These are phyloP conservation scores for Microcebus jonahi DNA, from an alignment of 2,113 vertebrate species.

Conservation along the genomic window DNA sequence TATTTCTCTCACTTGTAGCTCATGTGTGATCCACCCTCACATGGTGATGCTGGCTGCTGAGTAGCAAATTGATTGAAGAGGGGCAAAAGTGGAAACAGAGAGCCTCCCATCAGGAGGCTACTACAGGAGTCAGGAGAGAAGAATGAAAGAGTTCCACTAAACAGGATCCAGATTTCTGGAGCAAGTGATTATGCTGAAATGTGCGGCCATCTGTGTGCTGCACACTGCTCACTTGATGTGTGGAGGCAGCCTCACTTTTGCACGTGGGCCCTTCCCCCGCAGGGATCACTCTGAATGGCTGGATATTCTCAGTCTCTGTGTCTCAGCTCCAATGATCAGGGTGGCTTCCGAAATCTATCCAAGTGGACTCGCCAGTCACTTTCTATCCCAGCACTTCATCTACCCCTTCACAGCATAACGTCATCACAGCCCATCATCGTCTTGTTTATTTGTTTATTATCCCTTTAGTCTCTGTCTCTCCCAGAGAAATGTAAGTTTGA, in stretches of 20 bases:
- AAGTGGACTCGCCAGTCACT: fast-evolving
- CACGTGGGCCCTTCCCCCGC: fast-evolving
- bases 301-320: not conserved
- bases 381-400: not conserved
- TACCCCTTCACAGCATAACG: not conserved
- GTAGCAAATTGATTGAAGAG: not conserved
- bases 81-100: not conserved
- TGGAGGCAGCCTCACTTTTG: not conserved
- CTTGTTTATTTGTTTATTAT: not conserved
- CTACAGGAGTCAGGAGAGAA: not conserved
- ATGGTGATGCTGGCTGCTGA: not conserved
- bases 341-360: not conserved
- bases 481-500: not conserved
- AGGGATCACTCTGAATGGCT: not conserved
- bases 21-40: not conserved
- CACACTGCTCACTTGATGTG: fast-evolving
- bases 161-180: not conserved
- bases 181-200: not conserved
- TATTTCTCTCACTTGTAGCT: not conserved
- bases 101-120: not conserved
- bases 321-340: not conserved
- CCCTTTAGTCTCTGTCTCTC: not conserved
- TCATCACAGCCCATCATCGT: not conserved
- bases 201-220: not conserved
- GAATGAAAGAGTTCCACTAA: not conserved